Evolutionary conservation across 2,888 invertebrate species (phyloP).

Genomic region (Ormyrus nitidulus): DNA sequence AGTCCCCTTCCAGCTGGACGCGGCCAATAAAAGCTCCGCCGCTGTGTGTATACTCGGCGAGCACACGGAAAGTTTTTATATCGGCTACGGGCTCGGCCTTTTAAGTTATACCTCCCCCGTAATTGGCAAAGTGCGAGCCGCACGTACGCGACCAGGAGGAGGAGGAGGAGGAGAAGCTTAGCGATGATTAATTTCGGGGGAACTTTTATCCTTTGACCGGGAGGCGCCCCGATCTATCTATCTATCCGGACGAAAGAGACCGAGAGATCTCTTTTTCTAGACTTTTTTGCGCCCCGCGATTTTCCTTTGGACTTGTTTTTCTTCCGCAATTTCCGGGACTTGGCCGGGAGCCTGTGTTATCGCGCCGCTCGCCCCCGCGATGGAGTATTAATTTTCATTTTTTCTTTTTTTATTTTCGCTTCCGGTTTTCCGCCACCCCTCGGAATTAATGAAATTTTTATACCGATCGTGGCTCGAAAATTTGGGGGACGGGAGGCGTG

Average conservation of each 20-base stretch:
- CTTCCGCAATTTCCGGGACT: constrained; percentile 11
- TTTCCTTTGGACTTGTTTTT: constrained; percentile 11
- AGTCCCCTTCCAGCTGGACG: constrained; percentile 26
- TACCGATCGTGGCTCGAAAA: no score
- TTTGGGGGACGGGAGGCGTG: no score
- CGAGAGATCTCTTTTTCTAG: constrained; percentile 5
- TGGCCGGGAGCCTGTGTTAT: constrained; percentile 11
- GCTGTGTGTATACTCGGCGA: not conserved
- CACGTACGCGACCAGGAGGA: constrained; percentile 36
- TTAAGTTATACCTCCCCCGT: constrained; percentile 47
- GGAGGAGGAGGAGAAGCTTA: constrained; percentile 2
- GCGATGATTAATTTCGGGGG: constrained; percentile 52
- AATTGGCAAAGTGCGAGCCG: constrained; percentile 52
- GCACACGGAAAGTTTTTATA: constrained; percentile 46
- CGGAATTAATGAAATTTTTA: no score
- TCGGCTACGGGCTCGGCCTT: constrained; percentile 36
- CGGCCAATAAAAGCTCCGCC: constrained; percentile 46
- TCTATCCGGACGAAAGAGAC: not conserved
- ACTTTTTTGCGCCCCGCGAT: not conserved
- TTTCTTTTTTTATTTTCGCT: not conserved
- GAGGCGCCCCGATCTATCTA: no score
- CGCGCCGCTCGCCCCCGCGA: not conserved
- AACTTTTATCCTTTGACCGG: constrained; percentile 47
- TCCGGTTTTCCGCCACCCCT: no score
- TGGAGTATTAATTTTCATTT: not conserved